phyloP scores from a whole-genome alignment of 2,888 invertebrate species.

The Acronicta alni region DNA sequence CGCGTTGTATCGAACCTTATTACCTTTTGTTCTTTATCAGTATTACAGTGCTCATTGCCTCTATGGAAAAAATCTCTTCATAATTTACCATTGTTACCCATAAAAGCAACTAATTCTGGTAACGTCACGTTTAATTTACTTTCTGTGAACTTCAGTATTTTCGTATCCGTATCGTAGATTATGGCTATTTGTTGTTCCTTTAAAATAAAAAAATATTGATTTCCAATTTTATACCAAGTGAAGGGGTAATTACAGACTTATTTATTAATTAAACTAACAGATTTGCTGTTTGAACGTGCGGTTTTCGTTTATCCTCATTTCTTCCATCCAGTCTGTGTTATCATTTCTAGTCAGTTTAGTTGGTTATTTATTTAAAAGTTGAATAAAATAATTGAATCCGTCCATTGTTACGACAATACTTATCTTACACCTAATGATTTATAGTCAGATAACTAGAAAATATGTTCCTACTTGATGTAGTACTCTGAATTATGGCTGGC shows the following conservation, averaged over 20 bases:
- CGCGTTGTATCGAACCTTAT: neutral
- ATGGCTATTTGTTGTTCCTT: too few species aligned
- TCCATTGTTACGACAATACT: conserved; percentile 32
- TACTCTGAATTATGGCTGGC: too few species aligned
- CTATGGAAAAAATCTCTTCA: too few species aligned
- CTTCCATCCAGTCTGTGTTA: conserved; percentile 45
- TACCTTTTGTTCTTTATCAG: neutral
- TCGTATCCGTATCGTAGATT: too few species aligned
- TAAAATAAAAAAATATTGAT: neutral
- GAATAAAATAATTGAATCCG: conserved; percentile 30
- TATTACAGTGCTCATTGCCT: too few species aligned
- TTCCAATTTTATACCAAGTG: conserved; percentile 1
- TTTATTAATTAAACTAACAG: conserved; percentile 4
- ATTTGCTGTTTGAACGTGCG: neutral
- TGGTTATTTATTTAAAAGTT: conserved; percentile 29
- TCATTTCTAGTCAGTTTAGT: conserved; percentile 54
- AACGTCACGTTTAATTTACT: too few species aligned
- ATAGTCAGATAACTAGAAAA: conserved; percentile 10
- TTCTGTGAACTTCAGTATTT: neutral
- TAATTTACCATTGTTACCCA: too few species aligned
- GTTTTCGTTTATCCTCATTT: conserved; percentile 15
- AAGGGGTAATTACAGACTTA: conserved; percentile 14
- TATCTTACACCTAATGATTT: neutral
- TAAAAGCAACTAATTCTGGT: too few species aligned
- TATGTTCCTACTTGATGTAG: too few species aligned